Evolutionary conservation across 2,888 invertebrate species (phyloP), one percentile per base, ranked within the genome.

Genomic region (Metacarcinus magister): DNA sequence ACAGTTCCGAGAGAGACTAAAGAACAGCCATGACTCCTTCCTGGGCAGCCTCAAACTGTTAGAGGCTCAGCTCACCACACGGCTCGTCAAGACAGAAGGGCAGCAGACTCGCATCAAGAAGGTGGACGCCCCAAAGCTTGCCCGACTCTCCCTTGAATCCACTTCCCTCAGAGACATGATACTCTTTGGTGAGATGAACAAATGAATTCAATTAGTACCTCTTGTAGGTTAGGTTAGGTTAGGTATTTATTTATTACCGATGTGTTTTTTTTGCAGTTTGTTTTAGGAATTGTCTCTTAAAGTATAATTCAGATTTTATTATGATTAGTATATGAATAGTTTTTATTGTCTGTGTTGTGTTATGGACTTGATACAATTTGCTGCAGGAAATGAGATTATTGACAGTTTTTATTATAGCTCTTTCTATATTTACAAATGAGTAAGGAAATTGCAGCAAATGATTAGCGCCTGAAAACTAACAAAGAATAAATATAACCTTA

Each of bases 91-190:
- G 97, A 99, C 99, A 0, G 99, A 99, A 97, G 99, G 99, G 97
- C 98, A 98, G 97, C 98, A 99, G 97, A 98, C 98, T 95, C 98
- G 98, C 43, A 98, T 99, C 82, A 98, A 99, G 96, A 99, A 99
- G 97, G 98, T 98, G 97, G 98, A 98, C 97, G 99, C 99, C 0
- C 99, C 99, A 0, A 98, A 98, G 95, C 98, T 99, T 96, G 99
- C 99, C 0, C 98, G 98, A 87, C 98, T 99, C 19, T 98, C 99
- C 2, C 98, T 99, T 46, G 99, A 99, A 97, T 98, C 98, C 97
- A 98, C 98, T 0, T 99, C 99, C 0, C 98, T 99, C 97, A 98
- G 98, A 97, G 99, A 99, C 97, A 98, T 98, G 95, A 98, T 99
- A 0, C 98, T 98, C 97, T 98, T 98, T 97, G 99, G 99, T 96